phyloP scores from a whole-genome alignment of 1,140 invertebrate species.

The Caenorhabditis inopinata region DNA sequence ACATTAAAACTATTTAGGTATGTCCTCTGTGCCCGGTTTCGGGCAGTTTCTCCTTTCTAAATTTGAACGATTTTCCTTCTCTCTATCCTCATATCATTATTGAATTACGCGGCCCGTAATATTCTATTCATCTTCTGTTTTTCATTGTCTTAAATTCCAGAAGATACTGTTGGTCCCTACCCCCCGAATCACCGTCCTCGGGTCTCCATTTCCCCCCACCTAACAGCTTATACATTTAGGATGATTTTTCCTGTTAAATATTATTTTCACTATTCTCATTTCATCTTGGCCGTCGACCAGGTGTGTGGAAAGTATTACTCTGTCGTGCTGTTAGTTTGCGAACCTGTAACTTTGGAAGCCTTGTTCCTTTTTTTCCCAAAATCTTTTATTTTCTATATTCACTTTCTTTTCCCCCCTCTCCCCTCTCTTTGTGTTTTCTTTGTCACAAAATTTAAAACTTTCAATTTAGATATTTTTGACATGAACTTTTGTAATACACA shows the following conservation, averaged over 20 bases:
- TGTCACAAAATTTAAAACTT: conserved; percentile 8
- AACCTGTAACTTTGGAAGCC: background rate
- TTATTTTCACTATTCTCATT: too few species aligned
- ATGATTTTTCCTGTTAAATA: conserved; percentile 12
- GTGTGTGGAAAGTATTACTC: conserved; percentile 8
- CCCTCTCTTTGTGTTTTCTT: background rate
- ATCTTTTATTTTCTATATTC: background rate
- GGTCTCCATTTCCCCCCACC: background rate
- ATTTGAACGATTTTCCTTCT: background rate
- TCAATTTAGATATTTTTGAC: background rate
- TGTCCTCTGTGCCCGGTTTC: background rate
- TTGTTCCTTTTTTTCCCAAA: too few species aligned
- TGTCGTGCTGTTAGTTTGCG: background rate
- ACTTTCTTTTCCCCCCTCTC: background rate
- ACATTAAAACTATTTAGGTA: background rate
- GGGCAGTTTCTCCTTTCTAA: background rate
- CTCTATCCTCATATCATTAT: conserved; percentile 18
- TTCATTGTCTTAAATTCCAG: background rate
- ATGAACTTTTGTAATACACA: background rate
- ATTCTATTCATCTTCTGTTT: background rate
- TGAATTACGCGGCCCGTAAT: background rate
- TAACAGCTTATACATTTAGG: background rate
- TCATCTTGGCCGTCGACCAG: too few species aligned
- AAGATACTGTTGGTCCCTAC: background rate
- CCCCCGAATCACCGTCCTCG: background rate